phyloP scores from a whole-genome alignment of 2,888 invertebrate genomes.

The Osmoderma eremita region DNA sequence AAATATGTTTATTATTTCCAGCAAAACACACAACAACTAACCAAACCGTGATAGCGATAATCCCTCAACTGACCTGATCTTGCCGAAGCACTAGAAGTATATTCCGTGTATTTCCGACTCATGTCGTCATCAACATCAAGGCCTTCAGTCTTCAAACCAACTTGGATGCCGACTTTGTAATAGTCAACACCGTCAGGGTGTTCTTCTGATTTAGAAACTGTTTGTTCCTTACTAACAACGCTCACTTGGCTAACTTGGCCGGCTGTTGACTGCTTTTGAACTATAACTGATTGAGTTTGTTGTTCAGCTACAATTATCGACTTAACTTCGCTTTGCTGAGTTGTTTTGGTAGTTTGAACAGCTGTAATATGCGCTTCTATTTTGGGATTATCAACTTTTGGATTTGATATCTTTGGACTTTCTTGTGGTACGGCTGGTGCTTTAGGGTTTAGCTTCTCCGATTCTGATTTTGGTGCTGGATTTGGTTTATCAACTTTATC shows the following conservation, averaged over 20 bases:
- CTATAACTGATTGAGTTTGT: constrained; percentile 25
- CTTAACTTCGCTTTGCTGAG: constrained; percentile 24
- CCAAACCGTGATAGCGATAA: constrained; percentile 23
- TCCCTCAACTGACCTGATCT: constrained; percentile 54
- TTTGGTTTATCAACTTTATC: constrained; percentile 7
- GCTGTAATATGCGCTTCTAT: background rate
- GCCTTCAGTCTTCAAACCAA: constrained; percentile 40
- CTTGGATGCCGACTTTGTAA: constrained; percentile 41
- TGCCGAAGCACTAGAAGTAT: constrained; percentile 49
- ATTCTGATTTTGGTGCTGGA: constrained; percentile 27
- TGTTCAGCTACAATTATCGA: constrained; percentile 33
- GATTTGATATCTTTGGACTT: constrained; percentile 22
- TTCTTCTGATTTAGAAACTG: constrained; percentile 53
- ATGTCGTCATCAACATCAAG: constrained; percentile 52
- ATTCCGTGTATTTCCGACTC: constrained; percentile 58
- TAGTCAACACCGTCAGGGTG: constrained; percentile 54
- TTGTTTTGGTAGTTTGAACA: constrained; percentile 5
- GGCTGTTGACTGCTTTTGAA: constrained; percentile 24
- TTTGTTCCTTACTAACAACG: constrained; percentile 32
- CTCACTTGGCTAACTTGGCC: constrained; percentile 29
- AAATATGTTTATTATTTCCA: constrained; percentile 17
- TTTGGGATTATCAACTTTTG: constrained; percentile 33
- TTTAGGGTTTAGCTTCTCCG: constrained; percentile 8
- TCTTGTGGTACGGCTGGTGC: constrained; percentile 24
- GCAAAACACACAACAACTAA: constrained; percentile 15